A percentile compares a stretch with the other conserved stretches of the same genome.
These are phyloP conservation scores for Habroteleia sp. DNA, from an alignment of 2,888 invertebrate genomes.

Conservation along the genomic window DNA sequence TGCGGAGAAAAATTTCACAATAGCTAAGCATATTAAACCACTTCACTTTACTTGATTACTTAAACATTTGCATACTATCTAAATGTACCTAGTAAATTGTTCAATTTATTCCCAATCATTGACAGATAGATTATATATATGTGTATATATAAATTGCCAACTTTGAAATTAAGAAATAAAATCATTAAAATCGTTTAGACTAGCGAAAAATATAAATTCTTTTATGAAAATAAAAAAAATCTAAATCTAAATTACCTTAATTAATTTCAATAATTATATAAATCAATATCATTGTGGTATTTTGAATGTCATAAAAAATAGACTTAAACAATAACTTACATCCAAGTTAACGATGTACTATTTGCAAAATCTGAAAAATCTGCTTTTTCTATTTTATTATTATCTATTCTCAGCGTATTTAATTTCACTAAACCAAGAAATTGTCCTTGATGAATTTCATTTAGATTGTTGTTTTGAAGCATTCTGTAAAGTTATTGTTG, in stretches of 20 bases:
- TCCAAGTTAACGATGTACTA: constrained; percentile 79
- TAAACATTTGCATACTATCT: constrained; percentile 44
- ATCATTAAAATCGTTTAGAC: too few species aligned
- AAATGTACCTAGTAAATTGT: constrained; percentile 16
- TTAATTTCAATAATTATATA: too few species aligned
- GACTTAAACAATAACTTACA: constrained; percentile 76
- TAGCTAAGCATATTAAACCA: constrained; percentile 11
- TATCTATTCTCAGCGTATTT: constrained; percentile 81
- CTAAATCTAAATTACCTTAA: too few species aligned
- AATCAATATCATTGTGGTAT: too few species aligned
- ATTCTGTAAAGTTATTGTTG: too few species aligned
- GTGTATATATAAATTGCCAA: too few species aligned
- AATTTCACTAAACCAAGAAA: constrained; percentile 81
- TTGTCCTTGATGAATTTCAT: constrained; percentile 77
- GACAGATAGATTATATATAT: constrained; percentile 10
- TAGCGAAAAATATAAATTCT: too few species aligned
- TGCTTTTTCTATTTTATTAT: constrained; percentile 81
- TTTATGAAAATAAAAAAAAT: too few species aligned
- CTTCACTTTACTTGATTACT: constrained; percentile 60
- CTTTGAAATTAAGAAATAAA: too few species aligned
- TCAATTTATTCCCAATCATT: constrained; percentile 13
- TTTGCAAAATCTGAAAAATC: constrained; percentile 80
- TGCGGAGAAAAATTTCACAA: not conserved
- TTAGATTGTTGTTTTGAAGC: constrained; percentile 77
- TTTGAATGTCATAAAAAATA: too few species aligned